Conservation (phyloP, 2,113 vertebrate species). For the Prietella phreatophila region DNA sequence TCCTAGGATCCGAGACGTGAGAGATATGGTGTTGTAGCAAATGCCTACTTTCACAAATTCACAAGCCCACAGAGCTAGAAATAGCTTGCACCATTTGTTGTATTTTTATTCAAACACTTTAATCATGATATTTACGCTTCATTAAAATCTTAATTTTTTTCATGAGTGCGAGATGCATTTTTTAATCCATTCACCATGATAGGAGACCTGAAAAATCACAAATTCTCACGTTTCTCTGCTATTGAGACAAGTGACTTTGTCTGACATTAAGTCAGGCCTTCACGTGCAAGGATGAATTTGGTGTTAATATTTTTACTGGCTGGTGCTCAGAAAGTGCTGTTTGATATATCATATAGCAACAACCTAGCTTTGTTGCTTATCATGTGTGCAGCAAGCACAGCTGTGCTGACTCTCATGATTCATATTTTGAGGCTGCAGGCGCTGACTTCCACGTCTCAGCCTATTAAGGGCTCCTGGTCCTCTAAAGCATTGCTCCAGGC, state of each 20-base stretch:
- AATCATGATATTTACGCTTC: not conserved
- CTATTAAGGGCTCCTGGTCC: constrained; percentile 69
- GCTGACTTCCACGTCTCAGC: constrained; percentile 67
- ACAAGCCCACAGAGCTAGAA: not conserved
- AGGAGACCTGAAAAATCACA: not conserved
- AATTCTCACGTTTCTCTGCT: not conserved
- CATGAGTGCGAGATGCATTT: not conserved
- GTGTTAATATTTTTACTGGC: not conserved
- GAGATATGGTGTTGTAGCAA: not conserved
- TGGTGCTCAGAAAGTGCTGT: constrained; percentile 27
- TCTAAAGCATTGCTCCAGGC: constrained; percentile 69
- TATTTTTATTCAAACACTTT: not conserved
- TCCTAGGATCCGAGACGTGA: not conserved
- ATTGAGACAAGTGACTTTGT: not conserved
- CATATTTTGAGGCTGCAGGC: constrained; percentile 65
- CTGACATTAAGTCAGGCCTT: not conserved
- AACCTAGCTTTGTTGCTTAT: constrained; percentile 44
- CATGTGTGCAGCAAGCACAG: constrained; percentile 37
- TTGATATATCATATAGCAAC: constrained; percentile 19
- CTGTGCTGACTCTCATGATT: constrained; percentile 65
- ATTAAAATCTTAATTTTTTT: not conserved
- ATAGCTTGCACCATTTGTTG: not conserved
- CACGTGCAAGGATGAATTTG: not conserved
- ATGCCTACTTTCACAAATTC: not conserved
- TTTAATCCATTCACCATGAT: not conserved